Percentiles rank a stretch among this genome's conserved stretches.
phyloP scores from a whole-genome alignment of 2,888 invertebrate genomes.

The Leucania comma region DNA sequence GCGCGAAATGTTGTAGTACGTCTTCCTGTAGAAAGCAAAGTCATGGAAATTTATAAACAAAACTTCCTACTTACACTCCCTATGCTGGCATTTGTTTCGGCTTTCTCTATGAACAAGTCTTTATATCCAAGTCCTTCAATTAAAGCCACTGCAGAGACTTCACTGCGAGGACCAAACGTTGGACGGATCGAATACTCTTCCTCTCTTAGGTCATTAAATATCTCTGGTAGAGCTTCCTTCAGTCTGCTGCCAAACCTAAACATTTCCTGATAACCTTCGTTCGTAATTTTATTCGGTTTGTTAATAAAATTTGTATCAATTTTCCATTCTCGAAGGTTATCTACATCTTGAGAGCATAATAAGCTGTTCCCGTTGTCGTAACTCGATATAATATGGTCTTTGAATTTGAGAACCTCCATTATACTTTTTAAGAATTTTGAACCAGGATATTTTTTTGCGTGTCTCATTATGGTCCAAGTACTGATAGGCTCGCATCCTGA shows the following conservation, averaged over 20 bases:
- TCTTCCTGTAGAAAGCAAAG: background rate
- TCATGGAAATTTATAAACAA: background rate
- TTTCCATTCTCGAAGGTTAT: conserved; percentile 75
- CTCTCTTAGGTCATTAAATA: conserved; percentile 86
- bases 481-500: conserved; percentile 76
- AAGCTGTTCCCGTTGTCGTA: conserved; percentile 75
- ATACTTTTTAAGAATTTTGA: conserved; percentile 62
- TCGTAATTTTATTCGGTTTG: conserved; percentile 68
- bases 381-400: conserved; percentile 70
- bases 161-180: conserved; percentile 88
- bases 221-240: conserved; percentile 73
- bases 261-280: conserved; percentile 91
- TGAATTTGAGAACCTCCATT: conserved; percentile 68
- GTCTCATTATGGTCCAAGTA: conserved; percentile 75
- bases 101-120: conserved; percentile 54
- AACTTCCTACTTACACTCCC: conserved; percentile 56
- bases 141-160: conserved; percentile 91
- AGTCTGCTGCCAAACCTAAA: conserved; percentile 88
- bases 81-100: conserved; percentile 44
- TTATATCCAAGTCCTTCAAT: conserved; percentile 82
- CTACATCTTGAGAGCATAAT: conserved; percentile 80
- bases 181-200: conserved; percentile 89
- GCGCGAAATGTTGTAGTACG: too few relatives aligned
- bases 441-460: conserved; percentile 75
- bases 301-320: conserved; percentile 69